Evolutionary conservation across 2,888 invertebrate genomes (phyloP), one percentile per base, ranked within the genome.

Genomic region (Ecliptopera silaceata): DNA sequence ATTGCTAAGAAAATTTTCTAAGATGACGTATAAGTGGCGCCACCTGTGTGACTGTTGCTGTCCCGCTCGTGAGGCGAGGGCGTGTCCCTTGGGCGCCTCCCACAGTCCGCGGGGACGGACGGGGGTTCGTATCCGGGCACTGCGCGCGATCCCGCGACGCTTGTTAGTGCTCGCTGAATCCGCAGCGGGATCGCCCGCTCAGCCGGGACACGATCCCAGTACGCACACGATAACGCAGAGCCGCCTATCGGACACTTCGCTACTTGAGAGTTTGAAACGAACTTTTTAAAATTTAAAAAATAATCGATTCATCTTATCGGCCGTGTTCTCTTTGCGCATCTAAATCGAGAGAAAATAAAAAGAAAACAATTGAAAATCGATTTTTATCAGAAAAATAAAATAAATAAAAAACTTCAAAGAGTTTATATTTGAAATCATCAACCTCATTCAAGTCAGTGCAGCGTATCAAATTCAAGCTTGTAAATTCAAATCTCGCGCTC

Each of bases 31-130:
- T 51, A 74, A 80, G 88, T 88, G 87, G 89, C 89, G 89, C 89
- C 89, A 84, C 73, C 89, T 85, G 68, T 65, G 69, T 46, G 63
- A 69, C 76, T 88, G 78, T 77, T 78, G 81, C 78, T 67, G 83
- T 91, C 89, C 81, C 80, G 88, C 91, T 91, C 92, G 84, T 79
- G 88, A 82, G 89, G 87, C 88, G 91, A 91, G 92, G 92, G 92
- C 91, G 92, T 92, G 91, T 88, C 88, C 89, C 88, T 71, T 76
- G 88, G 88, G 90, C 86, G 79, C 86, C 86, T 86, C 89, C 88
- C 88, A 80, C 87, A 85, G 88, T 84, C 86, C 86, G 88, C 88
- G 87, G 88, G 88, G 88, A 86, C 84, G 84, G 88, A 82, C 87
- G 88, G 87, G 86, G 88, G 88, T 88, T 86, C 81, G 88, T 84